A percentile compares a stretch with the other conserved stretches of the same genome.
Conservation (phyloP, 2,113 vertebrate genomes). For the Crotalus tigris region DNA sequence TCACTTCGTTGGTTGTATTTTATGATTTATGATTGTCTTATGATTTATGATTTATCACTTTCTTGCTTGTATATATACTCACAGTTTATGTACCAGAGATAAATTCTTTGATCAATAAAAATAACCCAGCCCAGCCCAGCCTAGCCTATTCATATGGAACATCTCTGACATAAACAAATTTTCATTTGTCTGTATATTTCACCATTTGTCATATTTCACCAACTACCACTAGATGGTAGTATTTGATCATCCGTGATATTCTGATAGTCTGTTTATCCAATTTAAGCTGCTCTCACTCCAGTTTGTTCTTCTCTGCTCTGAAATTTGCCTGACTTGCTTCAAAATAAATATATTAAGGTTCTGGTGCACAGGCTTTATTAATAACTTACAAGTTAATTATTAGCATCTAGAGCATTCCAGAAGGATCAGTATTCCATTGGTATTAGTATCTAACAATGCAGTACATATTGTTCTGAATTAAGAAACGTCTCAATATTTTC, state of each 20-base stretch:
- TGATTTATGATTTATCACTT: background rate
- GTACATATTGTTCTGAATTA: background rate
- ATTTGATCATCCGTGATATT: background rate
- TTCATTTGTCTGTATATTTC: background rate
- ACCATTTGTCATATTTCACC: accelerated
- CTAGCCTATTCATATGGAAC: too few species aligned
- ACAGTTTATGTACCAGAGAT: background rate
- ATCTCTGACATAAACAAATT: background rate
- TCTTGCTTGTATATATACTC: background rate
- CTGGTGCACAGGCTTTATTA: background rate
- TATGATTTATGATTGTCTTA: background rate
- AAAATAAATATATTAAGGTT: background rate
- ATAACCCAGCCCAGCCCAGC: too few species aligned
- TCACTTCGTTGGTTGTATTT: background rate
- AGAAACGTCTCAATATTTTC: background rate
- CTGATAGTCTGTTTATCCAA: background rate
- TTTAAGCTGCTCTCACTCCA: background rate
- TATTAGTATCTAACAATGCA: background rate
- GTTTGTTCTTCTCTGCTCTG: background rate
- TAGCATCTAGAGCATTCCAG: background rate
- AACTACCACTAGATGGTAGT: slow-evolving; percentile 56
- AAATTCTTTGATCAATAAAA: background rate
- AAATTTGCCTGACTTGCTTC: background rate
- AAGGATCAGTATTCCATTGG: background rate
- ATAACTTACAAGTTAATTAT: background rate